Percentiles rank a stretch among this genome's conserved stretches.
Evolutionary conservation across 2,113 vertebrate genomes (phyloP).

Genomic region (Smithornis capensis): DNA sequence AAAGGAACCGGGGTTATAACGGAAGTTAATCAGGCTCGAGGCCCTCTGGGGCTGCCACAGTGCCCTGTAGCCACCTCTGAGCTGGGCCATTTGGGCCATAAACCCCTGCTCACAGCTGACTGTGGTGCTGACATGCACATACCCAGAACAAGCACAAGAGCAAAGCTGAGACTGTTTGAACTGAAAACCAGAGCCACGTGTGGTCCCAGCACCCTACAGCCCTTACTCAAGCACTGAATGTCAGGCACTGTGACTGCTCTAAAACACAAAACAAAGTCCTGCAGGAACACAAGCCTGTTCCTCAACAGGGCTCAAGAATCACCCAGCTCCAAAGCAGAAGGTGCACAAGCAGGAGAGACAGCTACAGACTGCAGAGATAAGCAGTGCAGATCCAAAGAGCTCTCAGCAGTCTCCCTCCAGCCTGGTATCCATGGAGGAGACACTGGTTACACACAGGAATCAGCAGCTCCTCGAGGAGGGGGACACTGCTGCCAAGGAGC

Average conservation of each 20-base stretch:
- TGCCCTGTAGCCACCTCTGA: background rate
- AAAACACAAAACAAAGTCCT: background rate
- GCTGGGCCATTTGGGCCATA: background rate
- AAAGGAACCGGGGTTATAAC: too few relatives aligned
- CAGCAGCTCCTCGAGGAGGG: background rate
- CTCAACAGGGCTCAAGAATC: background rate
- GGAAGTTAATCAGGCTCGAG: too few relatives aligned
- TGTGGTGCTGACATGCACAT: accelerated
- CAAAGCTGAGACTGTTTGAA: background rate
- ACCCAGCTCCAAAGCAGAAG: background rate
- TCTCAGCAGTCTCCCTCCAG: background rate
- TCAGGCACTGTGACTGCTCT: background rate
- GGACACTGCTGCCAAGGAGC: background rate
- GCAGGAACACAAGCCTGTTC: background rate
- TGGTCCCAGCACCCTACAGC: background rate
- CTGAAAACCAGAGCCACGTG: background rate
- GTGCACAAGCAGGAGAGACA: background rate
- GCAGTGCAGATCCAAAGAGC: background rate
- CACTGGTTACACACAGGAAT: too few relatives aligned
- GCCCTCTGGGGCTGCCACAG: background rate
- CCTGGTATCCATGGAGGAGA: background rate
- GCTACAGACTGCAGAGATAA: background rate
- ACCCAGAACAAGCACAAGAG: background rate
- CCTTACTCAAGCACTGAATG: background rate
- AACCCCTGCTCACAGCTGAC: background rate